phyloP scores from a whole-genome alignment of 2,888 invertebrate genomes.

The Blastobasis lacticolella region DNA sequence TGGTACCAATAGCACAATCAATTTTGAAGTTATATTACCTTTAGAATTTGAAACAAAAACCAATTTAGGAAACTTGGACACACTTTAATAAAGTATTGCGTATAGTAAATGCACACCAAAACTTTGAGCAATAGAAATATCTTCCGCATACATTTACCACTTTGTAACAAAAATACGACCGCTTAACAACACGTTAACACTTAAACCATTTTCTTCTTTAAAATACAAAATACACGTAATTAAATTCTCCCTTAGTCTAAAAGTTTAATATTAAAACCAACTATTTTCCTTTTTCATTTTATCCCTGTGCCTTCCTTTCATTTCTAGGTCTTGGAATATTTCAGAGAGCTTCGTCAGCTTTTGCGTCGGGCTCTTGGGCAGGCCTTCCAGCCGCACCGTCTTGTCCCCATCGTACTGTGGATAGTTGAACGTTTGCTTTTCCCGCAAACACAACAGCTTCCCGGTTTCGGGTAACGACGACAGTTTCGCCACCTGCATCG shows the following conservation, averaged over 20 bases:
- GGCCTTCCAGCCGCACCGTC: constrained; percentile 33
- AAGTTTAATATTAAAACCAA: constrained; percentile 48
- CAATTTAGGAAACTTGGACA: constrained; percentile 19
- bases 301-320: constrained; percentile 52
- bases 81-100: constrained; percentile 47
- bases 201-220: constrained; percentile 27
- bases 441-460: constrained; percentile 54
- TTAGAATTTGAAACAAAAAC: no score
- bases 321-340: constrained; percentile 59
- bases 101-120: constrained; percentile 33
- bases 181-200: constrained; percentile 38
- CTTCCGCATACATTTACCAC: constrained; percentile 28
- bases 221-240: constrained; percentile 28
- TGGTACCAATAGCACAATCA: no score
- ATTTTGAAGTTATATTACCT: no score
- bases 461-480: constrained; percentile 55
- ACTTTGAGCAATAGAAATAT: constrained; percentile 61
- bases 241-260: constrained; percentile 32
- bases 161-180: constrained; percentile 38
- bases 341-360: constrained; percentile 55
- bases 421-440: constrained; percentile 43
- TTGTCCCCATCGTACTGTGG: constrained; percentile 30
- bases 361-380: constrained; percentile 48
- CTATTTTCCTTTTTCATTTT: constrained; percentile 64
- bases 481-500: constrained; percentile 53